phyloP scores from a whole-genome alignment of 2,888 invertebrate species.

The Pristionchus mayeri region DNA sequence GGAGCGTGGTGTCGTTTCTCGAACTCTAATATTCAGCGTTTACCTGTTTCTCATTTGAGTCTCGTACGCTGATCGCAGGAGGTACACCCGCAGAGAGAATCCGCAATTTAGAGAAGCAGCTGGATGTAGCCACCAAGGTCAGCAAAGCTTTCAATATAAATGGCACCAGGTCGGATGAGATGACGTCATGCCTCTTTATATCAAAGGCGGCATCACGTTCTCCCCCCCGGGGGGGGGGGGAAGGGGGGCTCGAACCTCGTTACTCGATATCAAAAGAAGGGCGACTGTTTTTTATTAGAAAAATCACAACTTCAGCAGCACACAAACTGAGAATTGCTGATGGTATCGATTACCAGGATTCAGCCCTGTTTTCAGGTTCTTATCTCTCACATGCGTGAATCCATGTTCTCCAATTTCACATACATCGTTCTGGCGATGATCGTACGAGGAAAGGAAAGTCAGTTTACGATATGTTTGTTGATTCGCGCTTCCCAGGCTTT shows the following conservation, averaged over 20 bases:
- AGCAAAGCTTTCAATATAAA: too few relatives aligned
- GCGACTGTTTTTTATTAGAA: too few relatives aligned
- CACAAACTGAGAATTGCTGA: too few relatives aligned
- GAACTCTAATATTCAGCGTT: not conserved
- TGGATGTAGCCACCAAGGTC: not conserved
- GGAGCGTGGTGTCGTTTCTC: too few relatives aligned
- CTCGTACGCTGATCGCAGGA: not conserved
- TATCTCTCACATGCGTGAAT: slow-evolving; percentile 59
- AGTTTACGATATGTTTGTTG: too few relatives aligned
- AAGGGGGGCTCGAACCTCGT: too few relatives aligned
- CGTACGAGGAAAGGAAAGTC: slow-evolving; percentile 66
- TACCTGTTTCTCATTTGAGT: not conserved
- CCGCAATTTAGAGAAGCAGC: slow-evolving; percentile 51
- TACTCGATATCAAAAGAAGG: too few relatives aligned
- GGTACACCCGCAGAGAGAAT: slow-evolving; percentile 51
- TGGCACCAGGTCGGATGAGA: too few relatives aligned
- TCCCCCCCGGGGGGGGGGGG: too few relatives aligned
- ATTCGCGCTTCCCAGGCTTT: slow-evolving; percentile 53
- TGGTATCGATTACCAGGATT: not conserved
- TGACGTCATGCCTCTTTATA: too few relatives aligned
- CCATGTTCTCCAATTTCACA: slow-evolving; percentile 69
- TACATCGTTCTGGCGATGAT: slow-evolving; percentile 72
- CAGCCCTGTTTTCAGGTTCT: slow-evolving; percentile 57
- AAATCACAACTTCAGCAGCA: too few relatives aligned
- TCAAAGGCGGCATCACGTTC: too few relatives aligned